Evolutionary conservation across 1,140 invertebrate species (phyloP).

Genomic region (Sarcophaga bullata): DNA sequence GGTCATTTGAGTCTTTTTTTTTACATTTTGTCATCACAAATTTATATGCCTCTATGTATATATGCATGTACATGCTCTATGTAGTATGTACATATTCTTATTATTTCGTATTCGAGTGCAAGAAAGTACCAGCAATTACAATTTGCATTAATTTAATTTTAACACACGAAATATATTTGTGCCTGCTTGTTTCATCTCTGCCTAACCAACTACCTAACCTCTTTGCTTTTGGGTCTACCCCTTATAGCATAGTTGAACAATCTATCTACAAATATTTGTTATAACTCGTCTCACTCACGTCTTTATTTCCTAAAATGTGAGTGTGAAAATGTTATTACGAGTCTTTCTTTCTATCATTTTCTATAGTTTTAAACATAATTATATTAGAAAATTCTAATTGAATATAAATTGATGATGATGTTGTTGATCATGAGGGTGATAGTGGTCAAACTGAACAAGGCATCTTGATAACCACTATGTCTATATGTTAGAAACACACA

Average conservation of each 20-base stretch:
- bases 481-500: too few species aligned
- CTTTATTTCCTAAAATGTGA: neutral
- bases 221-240: neutral
- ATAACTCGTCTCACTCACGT: neutral
- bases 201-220: neutral
- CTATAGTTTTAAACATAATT: neutral
- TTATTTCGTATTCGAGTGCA: neutral
- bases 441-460: too few species aligned
- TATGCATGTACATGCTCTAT: neutral
- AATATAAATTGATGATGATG: neutral
- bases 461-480: too few species aligned
- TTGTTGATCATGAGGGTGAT: neutral
- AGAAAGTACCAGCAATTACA: conserved; percentile 29
- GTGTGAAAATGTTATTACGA: neutral
- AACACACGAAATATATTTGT: neutral
- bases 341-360: neutral
- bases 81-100: neutral
- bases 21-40: neutral
- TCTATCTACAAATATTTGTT: neutral
- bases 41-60: neutral
- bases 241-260: neutral
- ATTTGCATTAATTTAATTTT: conserved; percentile 39
- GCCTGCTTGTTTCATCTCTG: neutral
- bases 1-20: conserved; percentile 12
- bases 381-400: neutral